A percentile compares a stretch with the other conserved stretches of the same genome.
Evolutionary conservation across 2,113 vertebrate species (phyloP).

Genomic region (Regulus satrapa): DNA sequence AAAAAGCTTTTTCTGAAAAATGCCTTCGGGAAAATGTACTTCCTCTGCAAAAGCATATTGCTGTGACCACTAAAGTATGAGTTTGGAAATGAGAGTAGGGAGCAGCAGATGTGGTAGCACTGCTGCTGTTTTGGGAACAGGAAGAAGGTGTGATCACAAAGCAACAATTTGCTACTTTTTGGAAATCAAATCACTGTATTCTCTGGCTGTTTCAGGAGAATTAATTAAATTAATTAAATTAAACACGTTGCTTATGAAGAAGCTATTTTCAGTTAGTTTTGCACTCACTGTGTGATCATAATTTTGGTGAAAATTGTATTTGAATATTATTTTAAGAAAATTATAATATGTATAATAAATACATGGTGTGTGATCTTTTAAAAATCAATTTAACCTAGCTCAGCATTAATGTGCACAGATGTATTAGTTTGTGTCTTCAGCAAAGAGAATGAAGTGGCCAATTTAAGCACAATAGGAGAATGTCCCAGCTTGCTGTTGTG

Average conservation of each 20-base stretch:
- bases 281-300: not conserved
- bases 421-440: not conserved
- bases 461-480: not conserved
- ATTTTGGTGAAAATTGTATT: not conserved
- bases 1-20: not conserved
- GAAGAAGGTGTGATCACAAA: not conserved
- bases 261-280: not conserved
- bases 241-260: not conserved
- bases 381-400: not conserved
- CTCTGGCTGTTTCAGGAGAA: not conserved
- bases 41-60: not conserved
- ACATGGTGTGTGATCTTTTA: not conserved
- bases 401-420: not conserved
- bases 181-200: not conserved
- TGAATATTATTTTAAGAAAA: not conserved
- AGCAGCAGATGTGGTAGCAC: not conserved
- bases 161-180: not conserved
- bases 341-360: not conserved
- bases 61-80: not conserved
- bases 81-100: not conserved
- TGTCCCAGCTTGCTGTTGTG: not conserved
- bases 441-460: not conserved
- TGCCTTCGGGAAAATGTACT: not conserved
- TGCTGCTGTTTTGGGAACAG: not conserved
- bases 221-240: no score